Evolutionary conservation across 2,113 vertebrate genomes (phyloP).

Genomic region (Neopipo cinnamomea): DNA sequence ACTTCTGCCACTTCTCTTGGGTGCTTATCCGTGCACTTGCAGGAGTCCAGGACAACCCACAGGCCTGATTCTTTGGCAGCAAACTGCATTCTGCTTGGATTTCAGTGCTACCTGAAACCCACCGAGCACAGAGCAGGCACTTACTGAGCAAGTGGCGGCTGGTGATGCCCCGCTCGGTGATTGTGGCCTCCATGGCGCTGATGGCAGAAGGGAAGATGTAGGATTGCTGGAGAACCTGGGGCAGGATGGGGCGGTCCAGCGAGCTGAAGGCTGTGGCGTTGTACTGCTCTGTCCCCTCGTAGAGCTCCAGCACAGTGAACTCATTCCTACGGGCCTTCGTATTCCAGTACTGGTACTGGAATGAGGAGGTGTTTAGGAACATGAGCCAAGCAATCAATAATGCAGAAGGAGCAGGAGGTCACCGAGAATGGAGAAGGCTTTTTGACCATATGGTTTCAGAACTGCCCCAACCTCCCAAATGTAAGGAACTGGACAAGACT

Average conservation of each 20-base stretch:
- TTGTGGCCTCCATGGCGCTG: conserved; percentile 92
- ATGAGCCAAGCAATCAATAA: accelerated
- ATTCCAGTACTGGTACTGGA: conserved; percentile 96
- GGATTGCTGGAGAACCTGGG: conserved; percentile 94
- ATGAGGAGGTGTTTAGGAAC: accelerated
- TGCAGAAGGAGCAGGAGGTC: neutral
- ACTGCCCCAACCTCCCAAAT: neutral
- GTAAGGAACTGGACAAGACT: accelerated
- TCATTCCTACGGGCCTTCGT: conserved; percentile 93
- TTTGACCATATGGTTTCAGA: neutral
- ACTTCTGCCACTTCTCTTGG: neutral
- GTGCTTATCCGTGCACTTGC: neutral
- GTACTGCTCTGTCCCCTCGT: conserved; percentile 94
- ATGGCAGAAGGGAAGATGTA: conserved; percentile 96
- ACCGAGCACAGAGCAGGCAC: neutral
- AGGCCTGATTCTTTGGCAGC: neutral
- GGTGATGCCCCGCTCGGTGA: conserved; percentile 97
- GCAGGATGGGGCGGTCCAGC: conserved; percentile 87
- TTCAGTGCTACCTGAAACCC: neutral
- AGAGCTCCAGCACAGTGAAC: conserved; percentile 92
- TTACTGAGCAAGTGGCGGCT: conserved; percentile 93
- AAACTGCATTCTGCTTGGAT: neutral
- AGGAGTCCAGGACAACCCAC: neutral
- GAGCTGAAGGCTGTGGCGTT: conserved; percentile 98
- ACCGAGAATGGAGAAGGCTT: neutral